These are phyloP conservation scores for Sternotherus odoratus DNA, from an alignment of 2,797 vertebrate genomes.

Conservation along the genomic window DNA sequence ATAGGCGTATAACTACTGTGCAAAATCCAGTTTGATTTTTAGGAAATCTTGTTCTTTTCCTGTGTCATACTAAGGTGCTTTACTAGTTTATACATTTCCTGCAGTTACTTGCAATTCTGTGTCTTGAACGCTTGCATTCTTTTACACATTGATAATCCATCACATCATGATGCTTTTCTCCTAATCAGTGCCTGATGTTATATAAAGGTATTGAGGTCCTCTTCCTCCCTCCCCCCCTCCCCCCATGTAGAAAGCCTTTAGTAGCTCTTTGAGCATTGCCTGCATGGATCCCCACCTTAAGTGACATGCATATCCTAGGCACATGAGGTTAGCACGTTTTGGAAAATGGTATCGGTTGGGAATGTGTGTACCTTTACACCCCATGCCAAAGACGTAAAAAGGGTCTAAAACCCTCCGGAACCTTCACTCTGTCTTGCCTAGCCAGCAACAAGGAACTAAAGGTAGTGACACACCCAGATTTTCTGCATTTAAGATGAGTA, in stretches of 20 bases:
- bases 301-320: not conserved
- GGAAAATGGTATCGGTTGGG: not conserved
- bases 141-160: not conserved
- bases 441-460: not conserved
- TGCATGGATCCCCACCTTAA: not conserved
- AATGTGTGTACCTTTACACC: not conserved
- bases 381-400: not conserved
- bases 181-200: not conserved
- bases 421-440: not conserved
- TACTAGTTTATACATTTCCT: not conserved
- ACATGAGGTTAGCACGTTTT: rapidly evolving
- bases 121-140: not conserved
- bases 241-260: not conserved
- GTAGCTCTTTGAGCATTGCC: not conserved
- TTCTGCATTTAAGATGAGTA: not conserved
- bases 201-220: not conserved
- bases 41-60: not conserved
- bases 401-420: not conserved
- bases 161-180: not conserved
- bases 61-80: constrained; percentile 2
- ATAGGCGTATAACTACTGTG: not conserved
- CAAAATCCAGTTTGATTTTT: not conserved
- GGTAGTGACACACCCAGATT: not conserved
- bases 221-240: not conserved
- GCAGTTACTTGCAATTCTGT: not conserved